phyloP scores from a whole-genome alignment of 2,888 invertebrate species.

The Trichopria drosophilae region DNA sequence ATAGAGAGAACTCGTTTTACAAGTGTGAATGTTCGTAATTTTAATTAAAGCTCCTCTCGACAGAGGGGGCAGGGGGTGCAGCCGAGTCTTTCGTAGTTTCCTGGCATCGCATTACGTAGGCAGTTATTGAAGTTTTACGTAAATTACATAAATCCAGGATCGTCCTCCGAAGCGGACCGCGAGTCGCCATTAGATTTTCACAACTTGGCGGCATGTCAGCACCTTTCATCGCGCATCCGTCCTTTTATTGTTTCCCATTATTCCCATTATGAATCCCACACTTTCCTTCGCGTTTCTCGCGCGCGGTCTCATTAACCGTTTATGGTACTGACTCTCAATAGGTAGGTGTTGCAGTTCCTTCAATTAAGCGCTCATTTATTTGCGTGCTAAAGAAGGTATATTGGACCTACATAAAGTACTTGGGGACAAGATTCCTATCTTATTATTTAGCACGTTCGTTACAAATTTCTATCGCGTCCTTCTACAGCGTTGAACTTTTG shows the following conservation, averaged over 20 bases:
- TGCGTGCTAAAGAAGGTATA: too few species aligned
- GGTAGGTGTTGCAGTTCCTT: too few species aligned
- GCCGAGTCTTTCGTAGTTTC: slow-evolving; percentile 34
- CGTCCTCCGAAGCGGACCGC: slow-evolving; percentile 4
- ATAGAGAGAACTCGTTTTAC: slow-evolving; percentile 46
- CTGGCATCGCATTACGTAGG: slow-evolving; percentile 47
- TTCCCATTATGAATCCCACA: too few species aligned
- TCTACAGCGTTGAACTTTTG: too few species aligned
- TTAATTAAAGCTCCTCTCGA: slow-evolving; percentile 56
- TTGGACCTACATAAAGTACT: too few species aligned
- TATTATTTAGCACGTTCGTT: too few species aligned
- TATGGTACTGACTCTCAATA: too few species aligned
- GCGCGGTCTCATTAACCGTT: too few species aligned
- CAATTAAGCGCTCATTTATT: too few species aligned
- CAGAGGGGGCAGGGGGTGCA: slow-evolving; percentile 47
- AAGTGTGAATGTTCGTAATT: slow-evolving; percentile 55
- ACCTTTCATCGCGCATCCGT: neutral
- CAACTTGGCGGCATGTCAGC: neutral
- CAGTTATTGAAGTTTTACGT: slow-evolving; percentile 54
- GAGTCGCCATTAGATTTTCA: slow-evolving; percentile 15
- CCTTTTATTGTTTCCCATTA: slow-evolving; percentile 14
- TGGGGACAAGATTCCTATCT: too few species aligned
- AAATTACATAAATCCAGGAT: slow-evolving; percentile 52
- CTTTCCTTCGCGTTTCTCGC: too few species aligned
- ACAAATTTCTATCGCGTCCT: too few species aligned